phyloP scores from a whole-genome alignment of 2,113 vertebrate genomes.

The Lepisosteus oculatus region DNA sequence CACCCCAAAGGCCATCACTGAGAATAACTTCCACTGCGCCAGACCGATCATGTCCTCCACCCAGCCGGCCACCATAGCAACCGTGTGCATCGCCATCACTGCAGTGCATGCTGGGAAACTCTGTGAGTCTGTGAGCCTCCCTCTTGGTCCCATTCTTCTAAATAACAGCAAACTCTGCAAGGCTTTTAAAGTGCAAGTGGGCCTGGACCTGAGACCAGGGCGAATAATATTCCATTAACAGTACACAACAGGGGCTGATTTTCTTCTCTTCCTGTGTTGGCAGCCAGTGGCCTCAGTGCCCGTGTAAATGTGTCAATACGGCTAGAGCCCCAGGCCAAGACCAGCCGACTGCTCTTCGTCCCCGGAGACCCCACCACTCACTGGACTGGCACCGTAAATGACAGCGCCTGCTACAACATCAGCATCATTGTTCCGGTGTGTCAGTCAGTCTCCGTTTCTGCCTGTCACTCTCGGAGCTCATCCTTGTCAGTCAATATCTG shows the following conservation, averaged over 20 bases:
- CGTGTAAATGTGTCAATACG: conserved; percentile 26
- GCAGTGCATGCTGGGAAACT: conserved; percentile 23
- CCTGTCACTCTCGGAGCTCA: neutral
- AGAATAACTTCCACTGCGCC: conserved; percentile 38
- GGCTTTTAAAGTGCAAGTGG: neutral
- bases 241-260: neutral
- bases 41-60: conserved; percentile 1
- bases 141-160: neutral
- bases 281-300: conserved; percentile 19
- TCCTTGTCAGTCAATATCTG: neutral
- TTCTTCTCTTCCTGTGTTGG: neutral
- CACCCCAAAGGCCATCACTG: conserved; percentile 29
- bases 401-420: conserved; percentile 6
- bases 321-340: conserved; percentile 17
- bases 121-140: conserved; percentile 14
- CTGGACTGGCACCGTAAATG: conserved; percentile 21
- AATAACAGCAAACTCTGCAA: neutral
- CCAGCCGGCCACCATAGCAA: conserved; percentile 13
- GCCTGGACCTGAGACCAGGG: too few relatives aligned
- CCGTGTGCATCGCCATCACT: conserved; percentile 25
- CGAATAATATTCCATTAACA: neutral
- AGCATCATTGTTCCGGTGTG: conserved; percentile 12
- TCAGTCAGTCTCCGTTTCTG: conserved; percentile 5
- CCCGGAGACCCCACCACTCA: neutral
- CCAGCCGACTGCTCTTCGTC: conserved; percentile 26